Base-by-base conservation (phyloP, 2,888 invertebrate species). In the Drosophila birchii region DNA sequence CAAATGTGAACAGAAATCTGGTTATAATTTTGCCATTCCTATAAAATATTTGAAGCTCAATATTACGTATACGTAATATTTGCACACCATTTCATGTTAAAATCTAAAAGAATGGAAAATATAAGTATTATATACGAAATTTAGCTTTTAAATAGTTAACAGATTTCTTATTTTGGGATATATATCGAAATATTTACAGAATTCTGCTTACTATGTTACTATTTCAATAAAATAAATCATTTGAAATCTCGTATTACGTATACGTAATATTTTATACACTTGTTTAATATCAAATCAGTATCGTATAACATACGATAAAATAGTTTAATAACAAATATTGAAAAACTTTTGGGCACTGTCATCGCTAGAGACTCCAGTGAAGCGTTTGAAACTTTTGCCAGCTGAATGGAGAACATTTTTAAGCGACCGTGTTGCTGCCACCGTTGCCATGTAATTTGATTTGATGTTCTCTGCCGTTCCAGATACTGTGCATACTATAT, bases 371-470 rank as follows among this genome's bases (percentile, higher is more conserved):
- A 39, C 56, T 57, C 68, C 59, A 58, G 53, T 54, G 76, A 71
- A 68, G 75, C 84, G 80, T 87, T 87, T 63, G 69, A 73, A 76
- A 76, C 62, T 67, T 74, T 78, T 81, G 61, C 69, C 57, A 43
- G 29, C 71, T 55, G 55, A 47, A 70, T 39, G 54, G 53, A 67
- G 62, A 75, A 79, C 75, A 77, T 84, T 81, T 72, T 73, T 67
- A 74, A 62, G 75, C 29, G 12, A 29, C 59, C 72, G 72, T 69
- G 68, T 69, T 71, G 26, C 67, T 72, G 70, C 55, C 63, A 56
- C 72, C 78, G 73, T 73, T 72, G 75, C 70, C 78, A 57, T 81
- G 82, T 85, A 85, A 85, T 89, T 85, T 85, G 89, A 85, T 85
- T 85, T 89, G 71, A 77, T 84, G 86, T 81, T 89, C 86, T 57